phyloP scores from a whole-genome alignment of 2,113 vertebrate species.

The Corythornis cristatus region DNA sequence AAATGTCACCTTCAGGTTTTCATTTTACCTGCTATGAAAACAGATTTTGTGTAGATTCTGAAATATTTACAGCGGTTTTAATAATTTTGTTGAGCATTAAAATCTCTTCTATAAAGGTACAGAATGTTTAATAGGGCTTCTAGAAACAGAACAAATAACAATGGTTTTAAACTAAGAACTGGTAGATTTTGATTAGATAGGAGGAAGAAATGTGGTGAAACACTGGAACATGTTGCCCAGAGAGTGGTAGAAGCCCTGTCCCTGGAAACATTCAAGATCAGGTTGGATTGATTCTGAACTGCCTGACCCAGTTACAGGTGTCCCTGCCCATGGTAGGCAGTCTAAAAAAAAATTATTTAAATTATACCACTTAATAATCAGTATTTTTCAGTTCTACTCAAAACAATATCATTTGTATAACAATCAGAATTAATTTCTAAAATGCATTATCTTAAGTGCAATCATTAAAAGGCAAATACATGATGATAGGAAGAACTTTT shows the following conservation, averaged over 20 bases:
- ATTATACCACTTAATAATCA: background rate
- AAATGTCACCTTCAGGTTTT: background rate
- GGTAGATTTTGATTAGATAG: background rate
- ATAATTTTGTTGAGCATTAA: background rate
- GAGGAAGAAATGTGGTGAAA: background rate
- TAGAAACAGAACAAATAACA: accelerated
- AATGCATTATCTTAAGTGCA: background rate
- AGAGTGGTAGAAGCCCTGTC: background rate
- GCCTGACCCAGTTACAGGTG: background rate
- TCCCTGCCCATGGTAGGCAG: background rate
- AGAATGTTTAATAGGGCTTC: background rate
- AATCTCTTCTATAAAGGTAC: background rate
- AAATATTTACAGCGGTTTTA: background rate
- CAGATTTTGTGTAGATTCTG: background rate
- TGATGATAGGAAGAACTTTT: background rate
- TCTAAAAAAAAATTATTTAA: background rate
- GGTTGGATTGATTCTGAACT: background rate
- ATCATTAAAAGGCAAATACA: background rate
- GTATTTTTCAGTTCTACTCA: background rate
- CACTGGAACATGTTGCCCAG: background rate
- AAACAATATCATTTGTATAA: background rate
- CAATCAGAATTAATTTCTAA: background rate
- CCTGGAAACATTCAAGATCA: background rate
- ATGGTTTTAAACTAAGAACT: background rate
- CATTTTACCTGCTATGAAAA: background rate